phyloP scores from a whole-genome alignment of 2,888 invertebrate species.

The Steromphala cineraria region DNA sequence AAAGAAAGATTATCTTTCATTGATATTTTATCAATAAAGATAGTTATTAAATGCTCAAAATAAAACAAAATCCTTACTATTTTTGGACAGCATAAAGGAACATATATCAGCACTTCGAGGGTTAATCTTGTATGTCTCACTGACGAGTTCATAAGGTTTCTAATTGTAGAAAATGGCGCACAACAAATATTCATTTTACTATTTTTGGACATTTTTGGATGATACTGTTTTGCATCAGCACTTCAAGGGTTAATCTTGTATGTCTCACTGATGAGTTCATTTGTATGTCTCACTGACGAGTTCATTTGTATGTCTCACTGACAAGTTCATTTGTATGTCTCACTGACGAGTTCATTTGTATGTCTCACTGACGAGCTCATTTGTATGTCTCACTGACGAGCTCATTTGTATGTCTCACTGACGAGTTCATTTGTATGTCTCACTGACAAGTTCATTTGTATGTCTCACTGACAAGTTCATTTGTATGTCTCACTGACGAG shows the following conservation, averaged over 20 bases:
- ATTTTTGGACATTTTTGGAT: no score
- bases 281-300: neutral
- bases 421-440: neutral
- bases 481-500: neutral
- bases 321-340: neutral
- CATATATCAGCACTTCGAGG: neutral
- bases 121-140: neutral
- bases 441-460: neutral
- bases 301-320: neutral
- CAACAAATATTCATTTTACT: no score
- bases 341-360: neutral
- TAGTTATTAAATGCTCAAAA: no score
- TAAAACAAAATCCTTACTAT: no score
- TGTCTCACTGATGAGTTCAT: no score
- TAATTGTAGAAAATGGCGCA: no score
- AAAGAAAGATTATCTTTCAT: no score
- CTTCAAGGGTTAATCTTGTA: neutral
- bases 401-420: neutral
- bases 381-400: neutral
- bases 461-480: neutral
- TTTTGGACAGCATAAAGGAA: no score
- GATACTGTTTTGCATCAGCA: neutral
- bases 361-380: neutral
- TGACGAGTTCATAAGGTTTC: no score
- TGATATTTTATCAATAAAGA: no score